Base-by-base conservation (phyloP, 2,113 vertebrate genomes). In the Axis porcinus region DNA sequence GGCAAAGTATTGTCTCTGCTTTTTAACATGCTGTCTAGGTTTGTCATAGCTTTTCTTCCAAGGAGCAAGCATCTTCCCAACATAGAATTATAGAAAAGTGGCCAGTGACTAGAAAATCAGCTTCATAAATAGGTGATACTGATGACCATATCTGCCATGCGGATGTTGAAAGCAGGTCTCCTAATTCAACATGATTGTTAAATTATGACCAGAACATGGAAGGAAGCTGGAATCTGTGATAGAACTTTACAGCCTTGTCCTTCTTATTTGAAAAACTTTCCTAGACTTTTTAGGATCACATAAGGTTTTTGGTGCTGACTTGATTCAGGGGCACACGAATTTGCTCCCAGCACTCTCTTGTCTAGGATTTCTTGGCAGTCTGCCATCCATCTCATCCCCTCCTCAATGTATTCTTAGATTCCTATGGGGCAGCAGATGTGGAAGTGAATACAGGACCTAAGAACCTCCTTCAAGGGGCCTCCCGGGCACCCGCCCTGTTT, bases 71-170 rank as follows among this genome's bases (percentile, higher is more conserved):
- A 40, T 55, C 33, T 1, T 21, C 21, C 27, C 11, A 54, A 33
- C 54, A 60, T 12, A 33, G 52, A 92, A 36, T 36, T 30, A n/a
- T 0, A 86, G 33, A 93, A 74, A 55, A 36, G 57, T 30, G 23
- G 17, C 45, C 25, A 89, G 19, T 4, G 28, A 60, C 30, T 82
- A 78, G 85, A 50, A 89, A 94, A 78, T 78, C 45, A 89, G 67
- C 28, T 40, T 89, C 76, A 47, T 7, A n/a, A 11, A 45, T 19
- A 43, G 17, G n/a, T 27, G 54, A 11, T 3, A 5, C 15, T 17
- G 43, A 79, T 33, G 2, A 40, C 30, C 11, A 0, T 50, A 19
- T 82, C 40, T 79, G 52, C 67, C 27, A 12, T 43, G 70, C 52
- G 7, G 62, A 60, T 60, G 45, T 78, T 89, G 45, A 95, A 94